A percentile compares a stretch with the other conserved stretches of the same genome.
phyloP scores from a whole-genome alignment of 2,888 invertebrate species.

The Ornithoptera alexandrae region DNA sequence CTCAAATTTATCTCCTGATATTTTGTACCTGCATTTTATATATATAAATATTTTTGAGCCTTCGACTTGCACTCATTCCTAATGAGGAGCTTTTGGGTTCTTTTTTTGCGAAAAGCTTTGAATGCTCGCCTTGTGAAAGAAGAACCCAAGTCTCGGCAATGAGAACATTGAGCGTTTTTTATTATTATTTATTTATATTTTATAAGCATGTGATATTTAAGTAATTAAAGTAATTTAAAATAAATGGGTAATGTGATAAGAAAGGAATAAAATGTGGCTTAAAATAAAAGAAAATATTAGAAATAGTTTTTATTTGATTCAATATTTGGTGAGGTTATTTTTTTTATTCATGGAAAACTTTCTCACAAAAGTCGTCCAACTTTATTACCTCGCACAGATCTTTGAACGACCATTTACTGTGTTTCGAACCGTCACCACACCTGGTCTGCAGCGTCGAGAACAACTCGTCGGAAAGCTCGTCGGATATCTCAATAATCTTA shows the following conservation, averaged over 20 bases:
- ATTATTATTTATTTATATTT: slow-evolving; percentile 30
- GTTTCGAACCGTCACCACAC: slow-evolving; percentile 31
- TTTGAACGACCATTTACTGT: slow-evolving; percentile 66
- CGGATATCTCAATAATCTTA: slow-evolving; percentile 72
- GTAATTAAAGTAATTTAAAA: slow-evolving; percentile 6
- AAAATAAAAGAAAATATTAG: slow-evolving; percentile 32
- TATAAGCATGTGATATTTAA: slow-evolving; percentile 32
- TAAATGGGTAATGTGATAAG: background rate
- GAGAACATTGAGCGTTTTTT: no score
- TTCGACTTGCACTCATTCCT: no score
- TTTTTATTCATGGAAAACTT: slow-evolving; percentile 50
- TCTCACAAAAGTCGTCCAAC: slow-evolving; percentile 68
- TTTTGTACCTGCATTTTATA: slow-evolving; percentile 33
- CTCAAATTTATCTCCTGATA: background rate
- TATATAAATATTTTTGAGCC: background rate
- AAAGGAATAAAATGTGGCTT: slow-evolving; percentile 40
- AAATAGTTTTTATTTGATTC: slow-evolving; percentile 1
- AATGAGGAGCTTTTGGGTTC: no score
- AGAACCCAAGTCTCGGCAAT: no score
- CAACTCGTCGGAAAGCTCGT: slow-evolving; percentile 65
- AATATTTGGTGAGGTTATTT: background rate
- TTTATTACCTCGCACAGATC: slow-evolving; percentile 67
- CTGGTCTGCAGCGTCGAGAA: slow-evolving; percentile 52
- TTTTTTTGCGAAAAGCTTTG: no score
- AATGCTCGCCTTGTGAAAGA: no score